Evolutionary conservation across 2,888 invertebrate species (phyloP), one percentile per base, ranked within the genome.

Genomic region (Agrilus cyanescens): DNA sequence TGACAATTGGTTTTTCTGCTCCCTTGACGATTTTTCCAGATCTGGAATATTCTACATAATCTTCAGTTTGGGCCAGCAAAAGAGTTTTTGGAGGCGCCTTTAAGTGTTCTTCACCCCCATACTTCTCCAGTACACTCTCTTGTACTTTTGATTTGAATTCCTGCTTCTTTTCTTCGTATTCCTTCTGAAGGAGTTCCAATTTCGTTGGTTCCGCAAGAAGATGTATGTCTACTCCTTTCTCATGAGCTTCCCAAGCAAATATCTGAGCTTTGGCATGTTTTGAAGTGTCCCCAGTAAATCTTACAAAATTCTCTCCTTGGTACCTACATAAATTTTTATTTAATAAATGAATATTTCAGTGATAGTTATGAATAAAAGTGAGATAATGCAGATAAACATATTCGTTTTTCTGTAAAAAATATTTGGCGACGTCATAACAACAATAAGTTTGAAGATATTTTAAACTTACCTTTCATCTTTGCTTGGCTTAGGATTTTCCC

Each of bases 121-220:
- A 98, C 61, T 84, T 85, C 53, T 90, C 87, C 32, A 97, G 72
- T 43, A 98, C 83, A 42, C 82, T 83, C 47, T 84, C 79, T 53
- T 84, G 82, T 38, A 89, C 85, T 69, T 85, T 74, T 10, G 84
- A 80, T 68, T 97, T 94, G 53, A 90, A 85, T 53, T 86, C 84
- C 32, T 88, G 85, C 62, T 90, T 90, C 64, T 93, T 88, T 52
- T 85, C 78, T 44, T 85, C 83, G 63, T 90, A 96, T 65, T 96
- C 88, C 41, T 84, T 78, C 64, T 93, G 85, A 45, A 98, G 67
- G 53, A 91, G 67, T 65, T 96, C 97, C 48, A 97, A 70, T 67
- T 96, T 96, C 10, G 98, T 99, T 6, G 98, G 98, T 65, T 98
- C 98, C 3, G 97, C 97, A 51, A 97, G 74, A 43, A 96, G 74